Percentiles rank a stretch among this genome's conserved stretches.
Conservation (phyloP, 2,888 invertebrate species). For the Mycalesis mineus region DNA sequence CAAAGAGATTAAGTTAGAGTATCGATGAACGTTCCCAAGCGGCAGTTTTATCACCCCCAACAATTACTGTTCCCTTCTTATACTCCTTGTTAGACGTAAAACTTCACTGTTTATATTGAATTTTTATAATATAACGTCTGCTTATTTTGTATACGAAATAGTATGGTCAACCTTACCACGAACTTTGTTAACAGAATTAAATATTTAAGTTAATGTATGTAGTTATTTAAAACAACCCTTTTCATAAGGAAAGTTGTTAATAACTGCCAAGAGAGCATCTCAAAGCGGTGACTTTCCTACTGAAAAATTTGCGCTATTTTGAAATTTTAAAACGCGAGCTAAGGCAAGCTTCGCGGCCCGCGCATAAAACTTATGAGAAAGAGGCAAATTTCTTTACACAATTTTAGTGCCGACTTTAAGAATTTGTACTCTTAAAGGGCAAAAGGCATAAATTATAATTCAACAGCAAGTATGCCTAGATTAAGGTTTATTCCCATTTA, state of each 20-base stretch:
- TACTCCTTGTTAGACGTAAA: no score
- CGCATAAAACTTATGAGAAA: background rate
- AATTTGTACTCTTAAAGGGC: background rate
- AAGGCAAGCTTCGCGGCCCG: background rate
- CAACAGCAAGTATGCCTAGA: background rate
- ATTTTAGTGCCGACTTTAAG: background rate
- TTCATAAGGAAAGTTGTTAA: background rate
- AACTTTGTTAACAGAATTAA: no score
- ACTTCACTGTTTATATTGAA: no score
- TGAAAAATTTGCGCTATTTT: constrained; percentile 3
- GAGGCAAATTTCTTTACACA: background rate
- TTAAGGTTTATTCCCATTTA: background rate
- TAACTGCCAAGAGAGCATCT: background rate
- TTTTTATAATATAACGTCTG: no score
- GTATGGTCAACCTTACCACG: no score
- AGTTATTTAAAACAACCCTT: background rate
- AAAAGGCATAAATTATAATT: background rate
- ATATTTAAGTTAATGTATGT: no score
- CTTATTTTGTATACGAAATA: no score
- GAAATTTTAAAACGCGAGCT: constrained; percentile 1
- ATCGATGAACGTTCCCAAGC: no score
- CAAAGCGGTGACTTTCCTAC: background rate
- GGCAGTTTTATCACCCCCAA: no score
- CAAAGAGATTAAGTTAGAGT: no score
- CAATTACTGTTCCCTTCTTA: no score